phyloP scores from a whole-genome alignment of 2,888 invertebrate genomes.

The Calliscelio sp. region DNA sequence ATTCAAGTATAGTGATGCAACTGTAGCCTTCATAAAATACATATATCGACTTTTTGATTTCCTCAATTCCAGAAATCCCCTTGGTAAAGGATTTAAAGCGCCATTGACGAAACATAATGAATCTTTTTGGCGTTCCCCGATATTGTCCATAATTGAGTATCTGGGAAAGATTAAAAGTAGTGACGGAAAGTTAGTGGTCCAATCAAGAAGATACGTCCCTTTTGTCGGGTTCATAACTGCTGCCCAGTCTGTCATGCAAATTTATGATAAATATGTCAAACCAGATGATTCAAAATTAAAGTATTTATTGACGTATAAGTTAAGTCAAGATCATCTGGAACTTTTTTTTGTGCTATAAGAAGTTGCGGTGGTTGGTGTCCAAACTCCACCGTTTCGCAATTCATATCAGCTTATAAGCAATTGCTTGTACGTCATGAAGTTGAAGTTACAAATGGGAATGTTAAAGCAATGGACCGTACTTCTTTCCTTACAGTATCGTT shows the following conservation, averaged over 20 bases:
- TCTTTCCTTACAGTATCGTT: slow-evolving; percentile 24
- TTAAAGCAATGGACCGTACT: slow-evolving; percentile 33
- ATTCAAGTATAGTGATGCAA: no score
- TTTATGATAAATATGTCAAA: slow-evolving; percentile 42
- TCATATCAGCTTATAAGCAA: slow-evolving; percentile 33
- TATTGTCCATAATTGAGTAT: no score
- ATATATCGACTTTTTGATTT: no score
- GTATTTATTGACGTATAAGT: slow-evolving; percentile 60
- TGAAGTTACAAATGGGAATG: slow-evolving; percentile 37
- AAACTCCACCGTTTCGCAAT: slow-evolving; percentile 40
- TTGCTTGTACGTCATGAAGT: slow-evolving; percentile 47
- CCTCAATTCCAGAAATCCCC: no score
- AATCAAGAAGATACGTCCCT: not conserved
- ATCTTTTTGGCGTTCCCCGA: no score
- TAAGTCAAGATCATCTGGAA: slow-evolving; percentile 67
- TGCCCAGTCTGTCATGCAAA: slow-evolving; percentile 24
- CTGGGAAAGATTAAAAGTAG: no score
- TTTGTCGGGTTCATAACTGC: slow-evolving; percentile 37
- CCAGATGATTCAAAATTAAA: slow-evolving; percentile 12
- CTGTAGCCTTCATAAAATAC: no score
- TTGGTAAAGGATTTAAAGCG: no score
- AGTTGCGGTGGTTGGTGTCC: slow-evolving; percentile 51
- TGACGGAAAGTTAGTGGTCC: no score
- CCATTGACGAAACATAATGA: no score
- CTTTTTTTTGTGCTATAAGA: slow-evolving; percentile 42